Evolutionary conservation across 2,113 vertebrate species (phyloP).

Genomic region (Microcebus lehilahytsara): DNA sequence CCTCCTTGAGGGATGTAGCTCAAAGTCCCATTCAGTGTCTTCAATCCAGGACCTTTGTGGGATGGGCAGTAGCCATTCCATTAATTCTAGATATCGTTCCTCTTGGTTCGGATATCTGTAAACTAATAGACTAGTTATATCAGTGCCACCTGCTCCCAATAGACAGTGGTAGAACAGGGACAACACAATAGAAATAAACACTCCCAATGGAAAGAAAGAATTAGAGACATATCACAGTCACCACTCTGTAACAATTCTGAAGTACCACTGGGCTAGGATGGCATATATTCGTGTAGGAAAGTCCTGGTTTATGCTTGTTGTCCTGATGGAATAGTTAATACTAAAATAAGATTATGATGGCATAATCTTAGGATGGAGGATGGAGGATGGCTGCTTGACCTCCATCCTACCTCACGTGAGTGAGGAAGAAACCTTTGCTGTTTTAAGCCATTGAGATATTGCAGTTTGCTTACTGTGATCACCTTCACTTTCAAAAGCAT

Average conservation of each 20-base stretch:
- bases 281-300: background rate
- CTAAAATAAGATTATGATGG: background rate
- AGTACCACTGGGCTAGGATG: background rate
- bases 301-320: background rate
- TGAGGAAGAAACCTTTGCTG: background rate
- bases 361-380: background rate
- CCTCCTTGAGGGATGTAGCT: background rate
- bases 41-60: background rate
- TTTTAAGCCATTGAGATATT: background rate
- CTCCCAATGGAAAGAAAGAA: background rate
- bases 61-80: background rate
- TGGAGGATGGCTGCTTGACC: too few relatives aligned
- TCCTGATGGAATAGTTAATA: background rate
- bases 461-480: background rate
- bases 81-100: background rate
- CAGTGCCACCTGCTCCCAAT: background rate
- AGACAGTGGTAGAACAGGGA: background rate
- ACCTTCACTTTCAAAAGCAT: background rate
- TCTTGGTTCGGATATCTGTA: background rate
- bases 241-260: background rate
- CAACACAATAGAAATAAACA: background rate
- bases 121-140: background rate
- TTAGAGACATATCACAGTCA: background rate
- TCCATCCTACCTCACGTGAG: background rate
- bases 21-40: background rate